Evolutionary conservation across 2,888 invertebrate genomes (phyloP), one percentile per base, ranked within the genome.

Genomic region (Ichneumoninae sp.): DNA sequence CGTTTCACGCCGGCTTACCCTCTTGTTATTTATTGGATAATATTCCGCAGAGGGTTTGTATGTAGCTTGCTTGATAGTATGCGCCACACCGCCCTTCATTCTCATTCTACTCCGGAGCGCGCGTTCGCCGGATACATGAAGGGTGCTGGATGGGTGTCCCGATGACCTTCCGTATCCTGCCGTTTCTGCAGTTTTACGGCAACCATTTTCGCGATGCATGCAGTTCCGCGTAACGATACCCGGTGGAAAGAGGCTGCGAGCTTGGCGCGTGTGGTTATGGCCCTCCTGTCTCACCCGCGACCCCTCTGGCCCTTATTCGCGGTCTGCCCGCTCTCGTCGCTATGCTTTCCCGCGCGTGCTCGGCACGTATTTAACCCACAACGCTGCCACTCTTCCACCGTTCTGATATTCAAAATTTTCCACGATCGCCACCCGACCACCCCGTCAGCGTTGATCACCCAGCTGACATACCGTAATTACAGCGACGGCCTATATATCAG

Each of bases 401-500:
- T 72, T 66, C 52, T 30, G 66, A 57, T 66, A 75, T 65, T 57
- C 13, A 60, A 47, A 71, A 69, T 52, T 71, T 76, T 76, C 33
- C 65, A 8, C 69, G 62, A 26, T 36, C 65, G 40, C 6, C 36
- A 13, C 30, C 44, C 7, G 52, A 54, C 62, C 62, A 10, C 69
- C 22, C 19, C 26, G 60, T 72, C 44, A 44, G 3, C 52, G 77
- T 69, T 70, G 22, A 76, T 75, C 52, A 22, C 22, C 44, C 79
- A 16, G 44, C n/a, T 57, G 65, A 82, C 71, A 13, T 7, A 69
- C 54, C 71, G 62, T 65, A 44, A 76, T 82, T 82, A 77, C 57
- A 33, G 16, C 52, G 50, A 65, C 7, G n/a, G 26, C n/a, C 57
- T 33, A 22, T 40, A 36, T 10, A 22, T 6, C 71, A 13, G 6